Evolutionary conservation across 2,888 invertebrate genomes (phyloP).

Genomic region (Sminthurides aquaticus): DNA sequence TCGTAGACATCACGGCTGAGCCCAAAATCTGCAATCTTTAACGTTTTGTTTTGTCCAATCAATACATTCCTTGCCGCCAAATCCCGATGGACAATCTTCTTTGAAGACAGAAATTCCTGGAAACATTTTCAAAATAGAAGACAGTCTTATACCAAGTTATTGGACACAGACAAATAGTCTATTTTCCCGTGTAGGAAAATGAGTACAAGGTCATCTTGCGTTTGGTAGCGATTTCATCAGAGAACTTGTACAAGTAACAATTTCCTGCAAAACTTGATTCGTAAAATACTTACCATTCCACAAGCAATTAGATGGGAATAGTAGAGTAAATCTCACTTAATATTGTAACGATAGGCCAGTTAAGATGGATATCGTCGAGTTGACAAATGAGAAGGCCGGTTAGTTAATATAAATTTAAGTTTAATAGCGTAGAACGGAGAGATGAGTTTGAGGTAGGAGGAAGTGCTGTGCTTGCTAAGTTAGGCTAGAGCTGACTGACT

Average conservation of each 20-base stretch:
- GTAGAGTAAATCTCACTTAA: slow-evolving; percentile 29
- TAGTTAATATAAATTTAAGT: too few relatives aligned
- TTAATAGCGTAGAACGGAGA: too few relatives aligned
- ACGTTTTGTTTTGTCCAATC: slow-evolving; percentile 24
- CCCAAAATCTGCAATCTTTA: slow-evolving; percentile 42
- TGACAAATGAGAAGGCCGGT: too few relatives aligned
- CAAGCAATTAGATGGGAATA: slow-evolving; percentile 37
- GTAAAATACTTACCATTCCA: slow-evolving; percentile 37
- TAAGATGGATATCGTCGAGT: too few relatives aligned
- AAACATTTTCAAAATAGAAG: not conserved
- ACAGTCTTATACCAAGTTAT: not conserved
- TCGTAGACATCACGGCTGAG: slow-evolving; percentile 40
- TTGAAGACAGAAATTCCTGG: slow-evolving; percentile 36
- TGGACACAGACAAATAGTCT: too few relatives aligned
- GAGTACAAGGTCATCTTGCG: not conserved
- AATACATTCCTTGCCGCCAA: slow-evolving; percentile 33
- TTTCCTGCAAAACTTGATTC: not conserved
- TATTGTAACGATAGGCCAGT: too few relatives aligned
- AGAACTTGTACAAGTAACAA: not conserved
- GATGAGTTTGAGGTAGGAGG: too few relatives aligned
- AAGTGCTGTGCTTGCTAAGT: too few relatives aligned
- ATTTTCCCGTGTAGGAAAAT: not conserved
- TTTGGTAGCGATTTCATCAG: not conserved
- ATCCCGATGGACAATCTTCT: slow-evolving; percentile 40
- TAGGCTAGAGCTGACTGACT: too few relatives aligned